These are phyloP conservation scores for Acanthisitta chloris DNA, from an alignment of 2,113 vertebrate genomes.

Conservation along the genomic window DNA sequence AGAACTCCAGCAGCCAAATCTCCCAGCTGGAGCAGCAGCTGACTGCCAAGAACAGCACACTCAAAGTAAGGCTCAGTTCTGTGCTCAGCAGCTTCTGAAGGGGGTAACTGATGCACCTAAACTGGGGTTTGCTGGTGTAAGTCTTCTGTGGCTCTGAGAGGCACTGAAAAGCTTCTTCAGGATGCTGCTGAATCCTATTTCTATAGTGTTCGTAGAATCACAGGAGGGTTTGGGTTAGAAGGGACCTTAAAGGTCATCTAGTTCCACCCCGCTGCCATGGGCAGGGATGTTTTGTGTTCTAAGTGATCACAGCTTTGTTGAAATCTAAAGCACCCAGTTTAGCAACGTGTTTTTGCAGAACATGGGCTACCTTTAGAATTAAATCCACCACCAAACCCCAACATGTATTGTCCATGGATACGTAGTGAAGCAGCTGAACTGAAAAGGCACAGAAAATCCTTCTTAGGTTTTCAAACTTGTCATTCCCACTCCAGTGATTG, in stretches of 20 bases:
- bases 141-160: not conserved
- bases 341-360: not conserved
- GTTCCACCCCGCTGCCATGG: not conserved
- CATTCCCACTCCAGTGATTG: not conserved
- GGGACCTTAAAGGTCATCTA: not conserved
- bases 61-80: slow-evolving; percentile 79
- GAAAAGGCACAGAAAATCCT: not conserved
- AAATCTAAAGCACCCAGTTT: not conserved
- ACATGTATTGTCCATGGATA: rapidly evolving
- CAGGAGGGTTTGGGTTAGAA: not conserved
- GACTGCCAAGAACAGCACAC: slow-evolving; percentile 85
- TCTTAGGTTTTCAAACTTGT: not conserved
- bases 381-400: not conserved
- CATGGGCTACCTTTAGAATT: not conserved
- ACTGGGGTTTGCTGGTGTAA: rapidly evolving
- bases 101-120: rapidly evolving
- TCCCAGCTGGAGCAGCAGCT: slow-evolving; percentile 94
- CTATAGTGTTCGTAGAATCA: not conserved
- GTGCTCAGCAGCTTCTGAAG: not conserved
- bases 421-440: not conserved
- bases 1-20: slow-evolving; percentile 92
- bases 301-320: not conserved
- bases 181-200: not conserved
- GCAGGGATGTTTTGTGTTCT: not conserved
- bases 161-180: not conserved